Conservation (phyloP, 2,888 invertebrate species). For the Nomada hirtipes region DNA sequence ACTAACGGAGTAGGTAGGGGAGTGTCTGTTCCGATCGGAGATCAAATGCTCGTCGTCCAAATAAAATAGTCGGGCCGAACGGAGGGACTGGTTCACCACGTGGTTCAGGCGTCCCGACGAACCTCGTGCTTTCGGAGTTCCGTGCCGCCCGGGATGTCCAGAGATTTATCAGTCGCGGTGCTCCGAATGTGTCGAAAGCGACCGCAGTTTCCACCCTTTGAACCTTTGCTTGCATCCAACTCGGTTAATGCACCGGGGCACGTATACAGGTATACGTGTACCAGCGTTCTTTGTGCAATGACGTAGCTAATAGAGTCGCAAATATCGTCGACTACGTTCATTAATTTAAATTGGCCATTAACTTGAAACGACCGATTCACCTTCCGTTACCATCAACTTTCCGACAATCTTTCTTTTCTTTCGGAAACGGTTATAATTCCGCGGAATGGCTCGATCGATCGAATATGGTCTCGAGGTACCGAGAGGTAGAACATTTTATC, state of each 20-base stretch:
- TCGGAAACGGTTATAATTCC: not conserved
- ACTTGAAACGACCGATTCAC: constrained; percentile 4
- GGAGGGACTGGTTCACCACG: constrained; percentile 26
- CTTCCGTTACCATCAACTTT: constrained; percentile 9
- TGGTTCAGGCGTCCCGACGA: constrained; percentile 44
- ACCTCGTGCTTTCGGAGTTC: constrained; percentile 34
- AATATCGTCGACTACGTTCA: constrained; percentile 26
- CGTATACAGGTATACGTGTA: not conserved
- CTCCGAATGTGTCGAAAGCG: constrained; percentile 58
- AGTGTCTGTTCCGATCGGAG: constrained; percentile 51
- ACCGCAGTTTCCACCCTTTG: constrained; percentile 58
- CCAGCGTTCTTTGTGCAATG: not conserved
- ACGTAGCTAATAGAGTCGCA: constrained; percentile 45
- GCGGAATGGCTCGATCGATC: not conserved
- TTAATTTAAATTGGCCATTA: constrained; percentile 53
- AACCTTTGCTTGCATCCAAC: constrained; percentile 46
- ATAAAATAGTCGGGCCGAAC: constrained; percentile 47
- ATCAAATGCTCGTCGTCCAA: constrained; percentile 51
- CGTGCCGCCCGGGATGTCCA: constrained; percentile 21
- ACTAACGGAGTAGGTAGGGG: constrained; percentile 42
- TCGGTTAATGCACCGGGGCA: constrained; percentile 13
- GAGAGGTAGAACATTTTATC: constrained; percentile 19
- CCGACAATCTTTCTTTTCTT: not conserved
- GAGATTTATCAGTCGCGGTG: constrained; percentile 58
- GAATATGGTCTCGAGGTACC: constrained; percentile 10